Base-by-base conservation (phyloP, 1,140 invertebrate genomes). In the Aphelenchoides fujianensis region DNA sequence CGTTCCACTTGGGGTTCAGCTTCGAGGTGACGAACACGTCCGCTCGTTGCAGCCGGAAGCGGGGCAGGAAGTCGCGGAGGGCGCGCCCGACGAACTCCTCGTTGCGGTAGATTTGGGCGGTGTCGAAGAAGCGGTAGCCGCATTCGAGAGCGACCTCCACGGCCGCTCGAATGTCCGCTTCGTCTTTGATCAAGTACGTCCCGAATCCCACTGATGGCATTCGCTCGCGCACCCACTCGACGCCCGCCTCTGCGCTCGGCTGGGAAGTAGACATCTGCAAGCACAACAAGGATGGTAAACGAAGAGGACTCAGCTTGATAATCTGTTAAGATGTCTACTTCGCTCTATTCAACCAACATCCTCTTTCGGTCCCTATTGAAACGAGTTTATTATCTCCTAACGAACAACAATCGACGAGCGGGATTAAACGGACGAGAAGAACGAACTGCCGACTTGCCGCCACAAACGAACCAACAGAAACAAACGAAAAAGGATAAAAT, bases 41-140 rank as follows among this genome's bases (percentile, higher is more conserved):
- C 31, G 37, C 12, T 12, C 63, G 12, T 68, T 68, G 23, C 19
- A 64, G 32, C 1, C 32, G 36, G 31, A 32, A 37, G 12, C 16
- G 23, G 12, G 32, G 63, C 36, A 36, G 28, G 23, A 34, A 36
- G 30, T 66, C 63, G n/a, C 31, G 16, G 27, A 66, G 53, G n/a
- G 66, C 66, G 27, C 2, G 12, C n/a, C 66, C 66, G 28, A 68
- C 19, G 16, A 64, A 19, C 9, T 68, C 30, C 35, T 68, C 66
- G 9, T 68, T 68, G 23, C 48, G n/a, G 12, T 68, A 68, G 30
- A 67, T 16, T 63, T 68, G 53, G 9, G 66, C 66, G 1, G 66
- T 68, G 35, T 68, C 66, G 31, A 68, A 64, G 9, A 68, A 27
- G 1, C 66, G 37, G 30, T 68, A 68, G n/a, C 66, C 66, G 34